phyloP scores from a whole-genome alignment of 92 coral and sea anemone species.

The Siderastrea radians region DNA sequence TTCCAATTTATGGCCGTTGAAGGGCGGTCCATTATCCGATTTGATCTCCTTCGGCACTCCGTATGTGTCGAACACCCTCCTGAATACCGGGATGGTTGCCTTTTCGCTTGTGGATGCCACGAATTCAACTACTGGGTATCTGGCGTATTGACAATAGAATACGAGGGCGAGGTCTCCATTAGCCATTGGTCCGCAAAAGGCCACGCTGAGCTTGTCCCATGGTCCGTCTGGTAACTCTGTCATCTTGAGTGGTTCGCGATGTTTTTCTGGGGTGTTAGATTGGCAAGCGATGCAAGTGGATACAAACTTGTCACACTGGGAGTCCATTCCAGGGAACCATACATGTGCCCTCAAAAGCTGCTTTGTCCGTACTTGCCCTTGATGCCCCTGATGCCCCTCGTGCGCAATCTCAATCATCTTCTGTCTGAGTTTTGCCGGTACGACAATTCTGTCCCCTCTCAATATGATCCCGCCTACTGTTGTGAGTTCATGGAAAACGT shows the following conservation, averaged over 20 bases:
- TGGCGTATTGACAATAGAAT: slow-evolving; percentile 26
- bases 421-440: slow-evolving; percentile 3
- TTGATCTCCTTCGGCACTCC: slow-evolving; percentile 34
- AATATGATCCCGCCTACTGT: no score
- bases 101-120: slow-evolving; percentile 31
- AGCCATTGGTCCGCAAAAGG: slow-evolving; percentile 6
- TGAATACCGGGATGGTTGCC: slow-evolving; percentile 26
- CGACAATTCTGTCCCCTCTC: no score
- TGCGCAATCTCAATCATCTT: slow-evolving; percentile 23
- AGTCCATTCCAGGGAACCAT: slow-evolving; percentile 47
- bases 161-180: slow-evolving; percentile 41
- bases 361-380: not conserved
- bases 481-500: no score
- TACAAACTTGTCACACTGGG: slow-evolving; percentile 31
- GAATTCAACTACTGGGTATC: slow-evolving; percentile 57
- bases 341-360: slow-evolving; percentile 21
- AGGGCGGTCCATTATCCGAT: slow-evolving; percentile 58
- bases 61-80: slow-evolving; percentile 43
- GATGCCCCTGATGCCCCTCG: slow-evolving; percentile 10
- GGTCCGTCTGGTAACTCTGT: slow-evolving; percentile 21
- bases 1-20: slow-evolving; percentile 3
- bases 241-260: slow-evolving; percentile 20
- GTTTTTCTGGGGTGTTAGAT: slow-evolving; percentile 17
- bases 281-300: slow-evolving; percentile 29
- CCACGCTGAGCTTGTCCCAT: slow-evolving; percentile 31